Conservation (phyloP, 1,140 invertebrate genomes). For the Saxidomus purpurata region DNA sequence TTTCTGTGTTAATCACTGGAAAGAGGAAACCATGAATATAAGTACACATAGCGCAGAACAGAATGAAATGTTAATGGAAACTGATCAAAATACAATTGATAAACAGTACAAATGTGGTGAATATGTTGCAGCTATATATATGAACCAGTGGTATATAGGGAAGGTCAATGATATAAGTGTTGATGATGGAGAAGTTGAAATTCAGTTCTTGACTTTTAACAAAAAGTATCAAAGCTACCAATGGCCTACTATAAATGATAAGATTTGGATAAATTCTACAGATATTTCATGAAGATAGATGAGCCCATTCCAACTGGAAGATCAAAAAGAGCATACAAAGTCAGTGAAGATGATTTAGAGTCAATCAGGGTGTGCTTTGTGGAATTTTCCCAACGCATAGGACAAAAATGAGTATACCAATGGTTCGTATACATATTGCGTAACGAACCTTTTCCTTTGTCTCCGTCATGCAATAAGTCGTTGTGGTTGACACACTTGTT, state of each 20-base stretch:
- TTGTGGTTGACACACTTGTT: too few species aligned
- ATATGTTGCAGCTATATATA: not conserved
- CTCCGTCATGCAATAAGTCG: too few species aligned
- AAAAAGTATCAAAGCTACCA: not conserved
- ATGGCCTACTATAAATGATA: not conserved
- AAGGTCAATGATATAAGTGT: not conserved
- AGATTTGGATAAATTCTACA: not conserved
- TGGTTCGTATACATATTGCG: too few species aligned
- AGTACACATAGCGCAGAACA: not conserved
- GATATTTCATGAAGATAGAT: not conserved
- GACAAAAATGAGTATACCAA: too few species aligned
- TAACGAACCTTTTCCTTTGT: too few species aligned
- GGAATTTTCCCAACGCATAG: too few species aligned
- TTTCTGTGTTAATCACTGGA: not conserved
- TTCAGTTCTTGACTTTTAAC: not conserved
- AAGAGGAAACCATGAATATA: not conserved
- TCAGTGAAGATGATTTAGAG: not conserved
- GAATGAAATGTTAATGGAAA: not conserved
- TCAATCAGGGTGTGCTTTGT: too few species aligned
- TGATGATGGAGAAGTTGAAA: slow-evolving; percentile 2
- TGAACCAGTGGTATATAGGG: not conserved
- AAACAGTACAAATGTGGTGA: not conserved
- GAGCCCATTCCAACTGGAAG: not conserved
- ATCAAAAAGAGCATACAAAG: not conserved
- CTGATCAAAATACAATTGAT: not conserved